Conservation (phyloP, 1,140 invertebrate species). For the Chlorops oryzae region DNA sequence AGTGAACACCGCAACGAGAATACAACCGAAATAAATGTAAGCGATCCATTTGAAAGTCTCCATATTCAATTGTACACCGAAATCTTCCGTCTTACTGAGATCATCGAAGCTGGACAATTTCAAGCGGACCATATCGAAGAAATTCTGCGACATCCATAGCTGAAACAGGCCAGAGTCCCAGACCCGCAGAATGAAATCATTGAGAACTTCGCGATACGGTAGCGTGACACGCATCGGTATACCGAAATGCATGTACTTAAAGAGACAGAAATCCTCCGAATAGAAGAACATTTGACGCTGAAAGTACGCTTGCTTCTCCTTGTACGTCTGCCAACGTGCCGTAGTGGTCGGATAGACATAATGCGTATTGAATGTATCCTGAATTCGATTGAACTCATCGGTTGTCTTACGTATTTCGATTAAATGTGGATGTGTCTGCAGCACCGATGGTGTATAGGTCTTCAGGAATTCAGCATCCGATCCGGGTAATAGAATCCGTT, state of each 20-base stretch:
- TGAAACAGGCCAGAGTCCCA: slow-evolving; percentile 1
- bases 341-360: slow-evolving; percentile 4
- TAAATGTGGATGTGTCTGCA: too few relatives aligned
- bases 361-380: not conserved
- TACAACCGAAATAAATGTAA: too few relatives aligned
- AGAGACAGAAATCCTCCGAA: not conserved
- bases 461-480: too few relatives aligned
- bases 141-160: not conserved
- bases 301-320: slow-evolving; percentile 1
- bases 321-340: not conserved
- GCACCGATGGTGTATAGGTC: too few relatives aligned
- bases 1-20: too few relatives aligned
- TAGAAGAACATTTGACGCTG: slow-evolving; percentile 5
- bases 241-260: not conserved
- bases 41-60: too few relatives aligned
- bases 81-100: too few relatives aligned
- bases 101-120: not conserved
- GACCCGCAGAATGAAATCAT: not conserved
- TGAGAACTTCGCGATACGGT: not conserved
- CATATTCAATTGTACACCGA: too few relatives aligned
- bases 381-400: too few relatives aligned
- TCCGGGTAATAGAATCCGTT: too few relatives aligned
- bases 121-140: slow-evolving; percentile 2
- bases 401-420: too few relatives aligned
- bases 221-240: not conserved